Base-by-base conservation (phyloP, 2,888 invertebrate genomes). In the Morinoia aosen region DNA sequence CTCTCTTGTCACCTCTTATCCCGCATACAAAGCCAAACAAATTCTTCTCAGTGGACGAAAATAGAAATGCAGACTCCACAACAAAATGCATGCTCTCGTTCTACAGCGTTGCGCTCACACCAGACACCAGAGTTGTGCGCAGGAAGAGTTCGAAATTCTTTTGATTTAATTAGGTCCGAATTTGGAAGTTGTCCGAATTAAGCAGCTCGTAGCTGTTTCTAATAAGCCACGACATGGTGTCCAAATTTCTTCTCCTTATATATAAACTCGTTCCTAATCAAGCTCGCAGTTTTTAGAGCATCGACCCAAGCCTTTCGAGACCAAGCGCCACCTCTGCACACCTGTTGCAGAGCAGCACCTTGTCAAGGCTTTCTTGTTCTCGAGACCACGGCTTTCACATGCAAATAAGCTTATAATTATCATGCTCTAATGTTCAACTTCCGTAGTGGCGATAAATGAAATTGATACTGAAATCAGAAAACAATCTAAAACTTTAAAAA, bases 241-340 rank as follows among this genome's bases (percentile, higher is more conserved):
- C 76, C 76, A 76, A 76, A 76, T 76, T 76, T 76, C 76, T 76
- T 76, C 76, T 16, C 76, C 76, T 76, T 76, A 76, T 76, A 76
- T 76, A 76, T 76, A 76, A 76, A 76, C 76, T 76, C 76, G 76
- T 76, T 33, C 76, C 76, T 76, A 76, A 76, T 76, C 76, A 25
- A 76, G 76, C 25, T 16, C 25, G 76, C 76, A 0, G 76, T 76
- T 76, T 76, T 76, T 76, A 76, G 76, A 76, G 76, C 76, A 76
- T 76, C 76, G 33, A 76, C 76, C 76, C 76, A 76, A 76, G 76
- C 76, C 76, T 76, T 76, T 76, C 76, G 16, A 10, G 76, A 76
- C 76, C 33, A 76, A 8, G 25, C 14, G n/a, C 76, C 76, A 1
- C 25, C 0, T 16, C 76, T 33, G 76, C 19, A 33, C 76, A 76